These are phyloP conservation scores for Cantharis nigra DNA, from an alignment of 2,888 invertebrate species.

Conservation along the genomic window DNA sequence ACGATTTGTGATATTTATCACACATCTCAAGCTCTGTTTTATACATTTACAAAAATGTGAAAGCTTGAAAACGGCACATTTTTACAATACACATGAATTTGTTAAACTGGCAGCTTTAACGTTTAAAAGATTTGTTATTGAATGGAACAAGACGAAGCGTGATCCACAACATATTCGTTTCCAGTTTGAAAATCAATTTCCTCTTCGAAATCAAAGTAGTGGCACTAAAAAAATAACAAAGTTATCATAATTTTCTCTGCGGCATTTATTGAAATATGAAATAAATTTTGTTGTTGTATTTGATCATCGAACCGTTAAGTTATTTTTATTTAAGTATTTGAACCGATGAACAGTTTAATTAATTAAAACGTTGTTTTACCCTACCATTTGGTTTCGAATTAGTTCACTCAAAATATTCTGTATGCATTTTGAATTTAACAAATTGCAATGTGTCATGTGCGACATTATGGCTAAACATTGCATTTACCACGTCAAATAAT, in stretches of 20 bases:
- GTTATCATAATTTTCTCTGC: neutral
- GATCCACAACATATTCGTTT: constrained; percentile 49
- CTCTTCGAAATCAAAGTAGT: constrained; percentile 55
- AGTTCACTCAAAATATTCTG: neutral
- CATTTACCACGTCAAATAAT: neutral
- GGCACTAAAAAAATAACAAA: constrained; percentile 44
- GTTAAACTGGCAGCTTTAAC: constrained; percentile 5
- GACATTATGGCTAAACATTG: neutral
- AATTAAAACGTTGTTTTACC: neutral
- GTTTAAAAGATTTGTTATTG: constrained; percentile 46
- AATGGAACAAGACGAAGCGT: constrained; percentile 51
- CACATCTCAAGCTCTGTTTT: constrained; percentile 14
- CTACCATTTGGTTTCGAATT: neutral
- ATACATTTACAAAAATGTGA: constrained; percentile 14
- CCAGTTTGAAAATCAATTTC: constrained; percentile 50
- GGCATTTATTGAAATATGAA: neutral
- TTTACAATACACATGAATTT: constrained; percentile 21
- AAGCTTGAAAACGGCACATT: constrained; percentile 18
- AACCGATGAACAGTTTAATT: neutral
- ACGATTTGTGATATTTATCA: neutral
- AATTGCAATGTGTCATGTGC: neutral
- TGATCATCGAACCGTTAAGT: neutral
- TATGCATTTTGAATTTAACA: neutral
- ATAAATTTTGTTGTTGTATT: neutral
- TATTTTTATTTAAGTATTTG: neutral